Percentiles rank a stretch among this genome's conserved stretches.
These are phyloP conservation scores for Pseudococcus jackbeardsleyi DNA, from an alignment of 2,888 invertebrate genomes.

Conservation along the genomic window DNA sequence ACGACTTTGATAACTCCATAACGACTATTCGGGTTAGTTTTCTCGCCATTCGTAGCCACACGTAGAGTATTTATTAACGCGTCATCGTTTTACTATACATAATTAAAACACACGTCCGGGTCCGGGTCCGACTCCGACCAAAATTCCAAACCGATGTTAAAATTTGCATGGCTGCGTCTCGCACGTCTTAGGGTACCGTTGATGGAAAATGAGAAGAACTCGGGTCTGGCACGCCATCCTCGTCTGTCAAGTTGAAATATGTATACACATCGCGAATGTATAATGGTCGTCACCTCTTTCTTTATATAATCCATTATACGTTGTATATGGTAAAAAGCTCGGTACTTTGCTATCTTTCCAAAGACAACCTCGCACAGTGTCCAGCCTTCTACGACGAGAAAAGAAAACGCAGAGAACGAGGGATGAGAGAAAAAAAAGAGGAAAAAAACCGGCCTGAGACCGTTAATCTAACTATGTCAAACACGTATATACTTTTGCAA, in stretches of 20 bases:
- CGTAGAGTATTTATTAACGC: constrained; percentile 10
- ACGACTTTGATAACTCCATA: constrained; percentile 13
- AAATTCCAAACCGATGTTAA: constrained; percentile 1
- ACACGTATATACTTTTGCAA: constrained; percentile 46
- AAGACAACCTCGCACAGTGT: background rate
- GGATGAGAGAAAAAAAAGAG: background rate
- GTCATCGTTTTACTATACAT: background rate
- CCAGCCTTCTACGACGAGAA: background rate
- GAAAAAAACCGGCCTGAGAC: constrained; percentile 35
- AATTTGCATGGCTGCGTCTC: background rate
- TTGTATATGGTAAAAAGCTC: constrained; percentile 16
- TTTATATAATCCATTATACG: constrained; percentile 27
- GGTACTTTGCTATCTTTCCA: constrained; percentile 27
- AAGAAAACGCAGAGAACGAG: background rate
- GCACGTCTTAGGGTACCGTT: background rate
- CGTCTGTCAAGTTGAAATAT: constrained; percentile 33
- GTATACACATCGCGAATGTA: constrained; percentile 27
- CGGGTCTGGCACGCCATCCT: no score
- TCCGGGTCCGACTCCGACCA: background rate
- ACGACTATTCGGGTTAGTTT: background rate
- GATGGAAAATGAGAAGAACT: background rate
- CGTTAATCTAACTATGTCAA: constrained; percentile 59
- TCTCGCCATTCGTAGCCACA: background rate
- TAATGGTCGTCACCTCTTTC: constrained; percentile 28
- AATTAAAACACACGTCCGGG: constrained; percentile 3